Evolutionary conservation across 2,113 vertebrate species (phyloP), one percentile per base, ranked within the genome.

Genomic region (Tapirus terrestris): DNA sequence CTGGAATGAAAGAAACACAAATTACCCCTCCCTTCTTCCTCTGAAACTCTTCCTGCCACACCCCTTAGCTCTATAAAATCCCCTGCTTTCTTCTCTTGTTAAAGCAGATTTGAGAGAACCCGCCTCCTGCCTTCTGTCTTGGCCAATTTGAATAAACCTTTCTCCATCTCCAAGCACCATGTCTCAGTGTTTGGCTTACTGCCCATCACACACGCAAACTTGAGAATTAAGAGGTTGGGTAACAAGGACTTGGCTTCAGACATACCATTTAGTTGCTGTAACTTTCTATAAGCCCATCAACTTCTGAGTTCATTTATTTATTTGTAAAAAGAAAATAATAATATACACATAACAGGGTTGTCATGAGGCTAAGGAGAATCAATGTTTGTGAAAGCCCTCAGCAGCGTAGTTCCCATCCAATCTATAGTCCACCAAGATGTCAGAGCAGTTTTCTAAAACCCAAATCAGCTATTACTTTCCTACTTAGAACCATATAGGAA

Each of bases 241-340:
- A 48, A 48, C 48, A 48, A 48, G 48, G 48, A 77, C 63, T 58
- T 43, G 27, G 48, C 63, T 29, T 83, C 51, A 85, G 79, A 51
- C 76, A 84, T 82, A 77, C n/a, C 63, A 84, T 72, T 83, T 72
- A 53, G 21, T 70, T 39, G 16, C 51, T 33, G 1, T 31, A 73
- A 81, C 45, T 63, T 58, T 75, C 43, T 58, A 2, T 45, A 81
- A 56, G 18, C 45, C 48, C 20, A 20, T 48, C 45, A 90, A 77
- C n/a, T 93, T 89, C 60, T 72, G 33, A 84, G 53, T 89, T 51
- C 25, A 77, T 29, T 65, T 63, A 67, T 77, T 88, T 76, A 65
- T 65, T 83, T 53, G 8, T 77, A 61, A 76, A 93, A 93, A 61
- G 43, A 84, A 90, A 56, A 82, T 16, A 94, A 58, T 83, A 90